Evolutionary conservation across 2,888 invertebrate genomes (phyloP), one percentile per base, ranked within the genome.

Genomic region (Polyploca ridens): DNA sequence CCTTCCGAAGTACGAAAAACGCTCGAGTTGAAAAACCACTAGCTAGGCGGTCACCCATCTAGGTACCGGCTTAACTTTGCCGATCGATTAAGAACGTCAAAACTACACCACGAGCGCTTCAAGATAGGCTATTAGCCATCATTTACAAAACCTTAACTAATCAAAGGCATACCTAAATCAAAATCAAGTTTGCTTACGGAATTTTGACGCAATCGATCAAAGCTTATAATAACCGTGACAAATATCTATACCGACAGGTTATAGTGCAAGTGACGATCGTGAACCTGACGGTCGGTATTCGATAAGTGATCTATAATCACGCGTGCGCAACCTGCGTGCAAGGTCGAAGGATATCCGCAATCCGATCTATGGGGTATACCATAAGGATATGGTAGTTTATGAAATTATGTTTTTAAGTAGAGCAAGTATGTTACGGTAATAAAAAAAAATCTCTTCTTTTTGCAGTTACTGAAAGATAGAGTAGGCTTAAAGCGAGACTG

Each of bases 321-420:
- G 63, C 67, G 66, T 59, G 63, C 66, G 73, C 67, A 19, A 10
- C 54, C 49, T 49, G 49, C 54, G 16, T 19, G 54, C 54, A 49
- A 62, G 65, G 62, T 33, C 64, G 64, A 67, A 77, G 74, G 72
- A 80, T 82, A 78, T 82, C 82, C 81, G 82, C 78, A 75, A 82
- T 62, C 73, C 72, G 67, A 66, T 41, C 41, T 27, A 61, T 38
- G 63, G 59, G 62, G 49, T 57, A 16, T 4, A 35, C 57, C 54
- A 54, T 10, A n/a, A 3, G 2, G 13, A 41, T 41, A 13, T 41
- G 13, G 13, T 2, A 13, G 41, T 13, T 41, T 41, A 19, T 54
- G 46, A 46, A 46, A 46, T 14, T 5, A n/a, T 10, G 4, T 19
- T 16, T 10, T 54, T 49, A 6, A 7, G 46, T 49, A 38, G 8